These are phyloP conservation scores for Mythimna pallens DNA, from an alignment of 2,888 invertebrate species.

Conservation along the genomic window DNA sequence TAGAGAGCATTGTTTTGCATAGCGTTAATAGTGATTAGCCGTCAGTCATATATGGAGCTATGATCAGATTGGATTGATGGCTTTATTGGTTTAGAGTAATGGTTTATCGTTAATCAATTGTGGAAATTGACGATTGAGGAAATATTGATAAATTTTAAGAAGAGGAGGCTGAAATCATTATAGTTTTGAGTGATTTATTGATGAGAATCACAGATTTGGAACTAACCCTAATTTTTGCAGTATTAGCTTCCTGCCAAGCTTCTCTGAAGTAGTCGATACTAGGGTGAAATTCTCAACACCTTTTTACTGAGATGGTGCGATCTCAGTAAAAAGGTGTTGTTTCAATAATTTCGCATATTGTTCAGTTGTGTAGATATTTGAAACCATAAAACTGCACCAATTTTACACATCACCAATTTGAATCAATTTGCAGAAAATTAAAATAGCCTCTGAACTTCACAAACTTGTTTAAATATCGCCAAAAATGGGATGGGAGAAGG, in stretches of 20 bases:
- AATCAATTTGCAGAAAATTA: too few relatives aligned
- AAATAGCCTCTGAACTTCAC: too few relatives aligned
- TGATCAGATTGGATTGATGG: slow-evolving; percentile 39
- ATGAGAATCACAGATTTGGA: neutral
- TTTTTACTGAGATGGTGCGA: too few relatives aligned
- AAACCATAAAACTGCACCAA: too few relatives aligned
- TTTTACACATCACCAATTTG: too few relatives aligned
- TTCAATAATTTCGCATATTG: too few relatives aligned
- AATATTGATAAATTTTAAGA: neutral
- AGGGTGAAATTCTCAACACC: too few relatives aligned
- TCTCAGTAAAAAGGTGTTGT: too few relatives aligned
- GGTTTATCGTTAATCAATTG: neutral
- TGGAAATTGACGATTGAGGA: neutral
- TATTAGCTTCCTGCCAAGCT: too few relatives aligned
- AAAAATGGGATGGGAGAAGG: neutral
- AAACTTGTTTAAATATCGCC: too few relatives aligned
- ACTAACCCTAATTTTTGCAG: neutral
- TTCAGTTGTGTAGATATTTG: too few relatives aligned
- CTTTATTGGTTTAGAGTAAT: slow-evolving; percentile 32
- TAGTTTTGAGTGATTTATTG: neutral
- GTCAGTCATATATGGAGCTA: slow-evolving; percentile 37
- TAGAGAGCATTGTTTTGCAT: slow-evolving; percentile 43
- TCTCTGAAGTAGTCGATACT: too few relatives aligned
- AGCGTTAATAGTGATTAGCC: slow-evolving; percentile 43
- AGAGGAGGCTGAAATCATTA: neutral